phyloP scores from a whole-genome alignment of 2,888 invertebrate genomes.

The Argyresthia albistria region DNA sequence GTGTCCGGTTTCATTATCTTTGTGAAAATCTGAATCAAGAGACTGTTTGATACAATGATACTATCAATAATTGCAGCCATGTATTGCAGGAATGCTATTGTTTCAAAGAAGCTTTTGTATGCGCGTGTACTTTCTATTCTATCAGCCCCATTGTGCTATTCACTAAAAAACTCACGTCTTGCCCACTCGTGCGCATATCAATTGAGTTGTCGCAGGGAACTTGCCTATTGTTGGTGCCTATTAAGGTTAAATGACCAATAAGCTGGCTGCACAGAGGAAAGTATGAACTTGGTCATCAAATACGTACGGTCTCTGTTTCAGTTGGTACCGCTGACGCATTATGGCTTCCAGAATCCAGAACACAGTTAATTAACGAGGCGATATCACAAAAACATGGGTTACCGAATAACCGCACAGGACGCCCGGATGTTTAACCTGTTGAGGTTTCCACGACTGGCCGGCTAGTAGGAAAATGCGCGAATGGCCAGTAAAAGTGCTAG shows the following conservation, averaged over 20 bases:
- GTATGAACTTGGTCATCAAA: slow-evolving; percentile 10
- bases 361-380: slow-evolving; percentile 16
- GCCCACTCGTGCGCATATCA: slow-evolving; percentile 26
- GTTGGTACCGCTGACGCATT: slow-evolving; percentile 66
- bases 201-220: slow-evolving; percentile 25
- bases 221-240: not conserved
- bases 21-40: too few species aligned
- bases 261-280: not conserved
- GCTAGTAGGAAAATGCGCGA: not conserved
- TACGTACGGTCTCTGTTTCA: slow-evolving; percentile 66
- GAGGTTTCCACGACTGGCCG: too few species aligned
- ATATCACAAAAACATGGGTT: slow-evolving; percentile 46
- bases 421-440: slow-evolving; percentile 13
- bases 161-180: slow-evolving; percentile 24
- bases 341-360: slow-evolving; percentile 9
- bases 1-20: too few species aligned
- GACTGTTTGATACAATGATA: too few species aligned
- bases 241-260: not conserved
- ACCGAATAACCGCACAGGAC: slow-evolving; percentile 38
- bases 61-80: too few species aligned
- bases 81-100: slow-evolving; percentile 28
- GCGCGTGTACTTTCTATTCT: slow-evolving; percentile 33
- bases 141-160: slow-evolving; percentile 35
- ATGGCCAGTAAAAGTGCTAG: slow-evolving; percentile 43
- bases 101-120: slow-evolving; percentile 24